Evolutionary conservation across 2,888 invertebrate species (phyloP).

Genomic region (Caradrina clavipalpis): DNA sequence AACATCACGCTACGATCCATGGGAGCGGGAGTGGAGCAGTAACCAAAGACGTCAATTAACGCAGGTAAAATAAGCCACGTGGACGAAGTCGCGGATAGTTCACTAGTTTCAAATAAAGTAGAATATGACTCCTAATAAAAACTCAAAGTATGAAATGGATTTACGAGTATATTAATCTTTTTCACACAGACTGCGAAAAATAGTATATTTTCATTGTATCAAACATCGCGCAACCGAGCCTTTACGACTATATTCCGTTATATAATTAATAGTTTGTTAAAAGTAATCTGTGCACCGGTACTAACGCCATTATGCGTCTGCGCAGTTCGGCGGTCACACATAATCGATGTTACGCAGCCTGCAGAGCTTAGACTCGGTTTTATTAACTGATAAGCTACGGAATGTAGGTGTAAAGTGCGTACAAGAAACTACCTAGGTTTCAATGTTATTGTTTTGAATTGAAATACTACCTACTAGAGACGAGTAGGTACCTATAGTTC

Average conservation of each 20-base stretch:
- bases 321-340: conserved; percentile 20
- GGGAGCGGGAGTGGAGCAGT: too few species aligned
- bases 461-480: not conserved
- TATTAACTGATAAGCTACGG: conserved; percentile 56
- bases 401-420: conserved; percentile 33
- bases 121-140: not conserved
- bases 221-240: not conserved
- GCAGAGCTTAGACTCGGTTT: conserved; percentile 26
- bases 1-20: too few species aligned
- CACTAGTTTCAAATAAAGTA: too few species aligned
- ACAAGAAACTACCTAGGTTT: conserved; percentile 23
- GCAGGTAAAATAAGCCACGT: too few species aligned
- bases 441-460: not conserved
- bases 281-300: conserved; percentile 10
- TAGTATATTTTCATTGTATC: not conserved
- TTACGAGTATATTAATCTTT: not conserved
- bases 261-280: conserved; percentile 21
- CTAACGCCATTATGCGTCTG: conserved; percentile 1
- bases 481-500: too few species aligned
- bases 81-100: too few species aligned
- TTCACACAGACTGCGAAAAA: not conserved
- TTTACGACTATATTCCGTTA: conserved; percentile 5
- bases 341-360: conserved; percentile 43
- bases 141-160: not conserved
- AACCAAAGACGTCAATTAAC: too few species aligned